Percentiles rank a stretch among this genome's conserved stretches.
These are phyloP conservation scores for Tretioscincus oriximinensis DNA, from an alignment of 2,113 vertebrate species.

Conservation along the genomic window DNA sequence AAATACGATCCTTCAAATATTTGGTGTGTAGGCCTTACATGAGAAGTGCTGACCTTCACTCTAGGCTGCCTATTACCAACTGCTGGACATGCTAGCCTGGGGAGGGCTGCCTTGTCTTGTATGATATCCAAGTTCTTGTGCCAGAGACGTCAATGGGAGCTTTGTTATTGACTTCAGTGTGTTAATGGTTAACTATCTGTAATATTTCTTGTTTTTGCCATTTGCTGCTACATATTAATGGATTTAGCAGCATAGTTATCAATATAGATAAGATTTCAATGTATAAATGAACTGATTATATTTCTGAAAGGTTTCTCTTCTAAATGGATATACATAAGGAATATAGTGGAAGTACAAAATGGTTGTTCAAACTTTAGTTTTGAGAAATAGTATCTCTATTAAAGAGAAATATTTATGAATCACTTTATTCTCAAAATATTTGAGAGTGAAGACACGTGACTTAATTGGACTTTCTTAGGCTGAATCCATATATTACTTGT, in stretches of 20 bases:
- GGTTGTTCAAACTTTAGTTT: neutral
- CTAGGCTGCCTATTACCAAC: neutral
- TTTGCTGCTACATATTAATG: neutral
- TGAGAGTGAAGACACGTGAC: neutral
- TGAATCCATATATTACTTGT: neutral
- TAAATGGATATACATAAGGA: neutral
- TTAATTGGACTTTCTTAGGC: slow-evolving; percentile 43
- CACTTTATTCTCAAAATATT: neutral
- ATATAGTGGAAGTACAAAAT: neutral
- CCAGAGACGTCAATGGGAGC: slow-evolving; percentile 14
- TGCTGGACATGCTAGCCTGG: neutral
- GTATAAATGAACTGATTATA: no score
- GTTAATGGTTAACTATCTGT: slow-evolving; percentile 7
- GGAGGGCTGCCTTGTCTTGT: slow-evolving; percentile 1
- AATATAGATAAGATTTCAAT: no score
- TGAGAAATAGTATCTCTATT: neutral
- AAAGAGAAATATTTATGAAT: neutral
- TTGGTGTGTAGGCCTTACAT: neutral
- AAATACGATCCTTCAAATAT: neutral
- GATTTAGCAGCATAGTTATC: neutral
- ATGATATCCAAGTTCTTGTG: slow-evolving; percentile 4
- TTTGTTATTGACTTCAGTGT: slow-evolving; percentile 1
- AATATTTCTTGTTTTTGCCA: neutral
- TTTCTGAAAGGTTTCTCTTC: no score
- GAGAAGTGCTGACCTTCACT: slow-evolving; percentile 4